Conservation (phyloP, 2,888 invertebrate species). For the Lepidonotus clava region DNA sequence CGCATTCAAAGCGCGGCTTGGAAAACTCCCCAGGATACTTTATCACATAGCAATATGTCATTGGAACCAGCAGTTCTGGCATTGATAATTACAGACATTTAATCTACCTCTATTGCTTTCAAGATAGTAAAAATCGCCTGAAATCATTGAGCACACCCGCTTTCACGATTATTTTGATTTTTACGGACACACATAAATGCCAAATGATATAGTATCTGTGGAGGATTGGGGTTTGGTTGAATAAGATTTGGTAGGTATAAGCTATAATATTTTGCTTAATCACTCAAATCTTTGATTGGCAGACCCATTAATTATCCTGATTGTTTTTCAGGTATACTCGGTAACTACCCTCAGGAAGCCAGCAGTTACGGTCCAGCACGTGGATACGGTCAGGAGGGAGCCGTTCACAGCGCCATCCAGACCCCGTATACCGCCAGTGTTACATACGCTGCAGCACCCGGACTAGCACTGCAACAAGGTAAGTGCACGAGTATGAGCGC, state of each 20-base stretch:
- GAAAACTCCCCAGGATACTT: background rate
- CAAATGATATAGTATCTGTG: background rate
- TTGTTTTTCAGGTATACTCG: conserved; percentile 39
- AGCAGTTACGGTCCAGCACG: conserved; percentile 53
- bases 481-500: no score
- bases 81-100: no score
- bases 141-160: no score
- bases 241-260: background rate
- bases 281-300: background rate
- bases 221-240: background rate
- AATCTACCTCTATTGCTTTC: no score
- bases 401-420: background rate
- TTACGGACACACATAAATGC: no score
- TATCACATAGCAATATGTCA: no score
- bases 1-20: background rate
- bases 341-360: conserved; percentile 54
- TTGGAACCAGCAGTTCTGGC: no score
- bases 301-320: background rate
- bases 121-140: no score
- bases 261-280: background rate
- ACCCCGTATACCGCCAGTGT: conserved; percentile 45
- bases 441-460: conserved; percentile 41
- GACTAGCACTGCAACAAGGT: conserved; percentile 35
- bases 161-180: no score
- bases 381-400: conserved; percentile 15